These are phyloP conservation scores for Trichopria drosophilae DNA, from an alignment of 2,888 invertebrate species.

Conservation along the genomic window DNA sequence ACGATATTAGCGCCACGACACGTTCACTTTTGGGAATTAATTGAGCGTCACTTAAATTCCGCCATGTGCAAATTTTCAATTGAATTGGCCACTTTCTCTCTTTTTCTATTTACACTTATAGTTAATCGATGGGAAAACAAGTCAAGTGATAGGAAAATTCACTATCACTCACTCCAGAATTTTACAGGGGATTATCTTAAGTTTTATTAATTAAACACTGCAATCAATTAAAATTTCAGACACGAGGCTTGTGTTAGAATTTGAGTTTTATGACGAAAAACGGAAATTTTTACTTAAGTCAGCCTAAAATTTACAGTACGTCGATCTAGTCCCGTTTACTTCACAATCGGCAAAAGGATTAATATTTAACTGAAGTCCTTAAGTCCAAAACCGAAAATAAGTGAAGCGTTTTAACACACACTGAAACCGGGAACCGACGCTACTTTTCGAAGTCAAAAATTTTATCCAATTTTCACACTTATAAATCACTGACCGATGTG, in stretches of 20 bases:
- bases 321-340: not conserved
- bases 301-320: not conserved
- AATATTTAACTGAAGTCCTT: not conserved
- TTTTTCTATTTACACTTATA: no score
- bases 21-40: no score
- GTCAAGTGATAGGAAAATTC: no score
- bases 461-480: constrained; percentile 4
- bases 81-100: no score
- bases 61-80: no score
- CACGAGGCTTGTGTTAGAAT: not conserved
- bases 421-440: not conserved
- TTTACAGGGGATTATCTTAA: no score
- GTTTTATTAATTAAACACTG: not conserved
- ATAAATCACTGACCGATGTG: constrained; percentile 1
- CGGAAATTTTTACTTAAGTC: not conserved
- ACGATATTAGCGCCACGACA: no score
- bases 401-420: constrained; percentile 1
- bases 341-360: not conserved
- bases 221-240: not conserved
- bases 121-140: no score
- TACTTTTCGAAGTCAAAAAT: constrained; percentile 2
- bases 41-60: no score
- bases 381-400: not conserved
- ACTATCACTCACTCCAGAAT: no score
- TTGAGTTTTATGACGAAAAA: constrained; percentile 3